Base-by-base conservation (phyloP, 2,113 vertebrate species). In the Haplotaxodon microlepis region DNA sequence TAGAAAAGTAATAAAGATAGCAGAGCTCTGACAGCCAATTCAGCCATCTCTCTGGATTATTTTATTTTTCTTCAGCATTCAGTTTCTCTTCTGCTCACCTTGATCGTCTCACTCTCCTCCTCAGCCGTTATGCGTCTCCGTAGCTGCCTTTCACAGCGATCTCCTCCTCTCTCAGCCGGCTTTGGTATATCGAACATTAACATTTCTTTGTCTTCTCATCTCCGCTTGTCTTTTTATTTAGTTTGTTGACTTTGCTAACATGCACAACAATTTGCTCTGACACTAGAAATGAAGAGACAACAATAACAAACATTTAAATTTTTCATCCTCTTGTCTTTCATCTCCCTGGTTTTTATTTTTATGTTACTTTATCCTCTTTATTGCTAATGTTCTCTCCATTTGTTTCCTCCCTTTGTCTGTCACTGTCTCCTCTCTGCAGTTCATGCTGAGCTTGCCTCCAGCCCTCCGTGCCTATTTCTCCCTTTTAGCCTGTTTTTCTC, bases 1-100 rank as follows among this genome's bases (percentile, higher is more conserved):
- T 87, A 89, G 90, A 90, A 92, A 90, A 92, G 91, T 93, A 94
- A 95, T 95, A 94, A 94, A 94, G 94, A 93, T 71, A 92, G 83
- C 84, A 90, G 90, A 90, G 93, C 85, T 88, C 84, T 85, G 87
- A 92, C 92, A 61, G 79, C 88, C 84, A 91, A 82, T 90, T 85
- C 91, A 92, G 66, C 81, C 50, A 63, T 88, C 87, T 76, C 88
- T 84, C n/a, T 51, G 83, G 14, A 45, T 91, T 88, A 54, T 82
- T 90, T 91, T 14, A 84, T 90, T 84, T 69, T 81, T 79, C 66
- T 83, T 76, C 71, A 17, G 87, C 36, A 12, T 36, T 82, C n/a
- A 54, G 51, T 81, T 81, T 80, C 63, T 83, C 83, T 29, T 24
- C 54, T 71, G 66, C 40, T 85, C 84, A 84, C 66, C 51, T 90